phyloP scores from a whole-genome alignment of 2,888 invertebrate genomes.

The Chrysolina haemoptera region DNA sequence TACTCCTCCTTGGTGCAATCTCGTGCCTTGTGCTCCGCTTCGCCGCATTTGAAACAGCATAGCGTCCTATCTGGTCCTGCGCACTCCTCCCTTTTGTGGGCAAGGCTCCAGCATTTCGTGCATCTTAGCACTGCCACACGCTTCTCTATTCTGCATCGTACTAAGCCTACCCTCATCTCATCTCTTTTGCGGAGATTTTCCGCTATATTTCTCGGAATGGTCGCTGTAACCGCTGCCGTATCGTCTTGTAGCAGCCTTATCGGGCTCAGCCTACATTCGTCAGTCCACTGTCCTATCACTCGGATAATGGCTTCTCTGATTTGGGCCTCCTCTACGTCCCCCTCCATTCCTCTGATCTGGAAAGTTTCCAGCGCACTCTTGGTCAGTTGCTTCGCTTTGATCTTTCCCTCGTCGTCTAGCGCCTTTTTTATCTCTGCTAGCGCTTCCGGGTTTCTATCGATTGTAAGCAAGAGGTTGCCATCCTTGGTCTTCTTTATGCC shows the following conservation, averaged over 20 bases:
- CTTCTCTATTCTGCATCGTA: not conserved
- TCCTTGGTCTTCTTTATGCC: not conserved
- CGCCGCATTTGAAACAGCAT: slow-evolving; percentile 11
- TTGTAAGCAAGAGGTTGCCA: not conserved
- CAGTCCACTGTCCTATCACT: not conserved
- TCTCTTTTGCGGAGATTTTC: not conserved
- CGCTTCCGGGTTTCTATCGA: not conserved
- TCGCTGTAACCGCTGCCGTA: not conserved
- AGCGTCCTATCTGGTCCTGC: not conserved
- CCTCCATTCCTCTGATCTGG: not conserved
- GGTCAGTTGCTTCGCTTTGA: not conserved
- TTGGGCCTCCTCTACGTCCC: not conserved
- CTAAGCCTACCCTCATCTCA: not conserved
- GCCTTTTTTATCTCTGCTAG: not conserved
- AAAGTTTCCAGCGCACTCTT: not conserved
- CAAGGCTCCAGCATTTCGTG: not conserved
- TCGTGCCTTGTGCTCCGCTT: not conserved
- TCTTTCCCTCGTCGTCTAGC: not conserved
- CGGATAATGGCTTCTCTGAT: not conserved
- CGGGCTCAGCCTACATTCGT: not conserved
- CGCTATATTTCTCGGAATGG: not conserved
- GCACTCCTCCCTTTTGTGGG: not conserved
- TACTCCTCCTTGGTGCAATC: not conserved
- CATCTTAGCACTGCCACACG: not conserved
- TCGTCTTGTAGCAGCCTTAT: not conserved